Base-by-base conservation (phyloP, 2,888 invertebrate genomes). In the Rapana venosa region DNA sequence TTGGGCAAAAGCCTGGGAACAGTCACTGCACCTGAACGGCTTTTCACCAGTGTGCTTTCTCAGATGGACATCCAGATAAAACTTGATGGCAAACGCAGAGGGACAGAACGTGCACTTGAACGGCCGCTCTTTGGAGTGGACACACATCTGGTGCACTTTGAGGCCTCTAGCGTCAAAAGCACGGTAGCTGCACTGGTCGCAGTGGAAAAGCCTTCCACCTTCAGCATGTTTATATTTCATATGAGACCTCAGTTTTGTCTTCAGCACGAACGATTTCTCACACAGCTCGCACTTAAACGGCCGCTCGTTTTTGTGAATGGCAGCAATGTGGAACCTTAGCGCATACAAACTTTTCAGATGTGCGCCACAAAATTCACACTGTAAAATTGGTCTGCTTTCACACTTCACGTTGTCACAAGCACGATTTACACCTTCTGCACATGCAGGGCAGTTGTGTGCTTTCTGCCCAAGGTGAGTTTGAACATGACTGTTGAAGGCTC, bases 281-380 rank as follows among this genome's bases (percentile, higher is more conserved):
- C 85, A 85, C 30, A 56, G n/a, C n/a, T 15, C 13, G 58, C 85
- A 85, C 17, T 13, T 26, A 17, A 56, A 58, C 58, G 85, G 85
- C 36, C 56, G 26, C 26, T 85, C 85, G 13, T 56, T 56, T 15
- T n/a, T 56, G 85, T 85, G 85, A 15, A 85, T 85, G 15, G 77
- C 77, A 5, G 30, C 30, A 20, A 85, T 85, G 85, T 85, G 85
- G 30, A 30, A 30, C 20, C n/a, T 85, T 6, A 85, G 56, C 13
- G 58, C 30, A 15, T 85, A 56, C 30, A 30, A n/a, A n/a, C 85
- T 58, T 26, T 79, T 79, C 30, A 85, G 20, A 56, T 56, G 56
- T 58, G 30, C 58, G 6, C 85, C 85, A 17, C 85, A 85, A 15
- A 56, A n/a, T n/a, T 85, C 85, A n/a, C 85, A 85, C 85, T 85